phyloP scores from a whole-genome alignment of 2,888 invertebrate species.

The Dicranocentrus wangi region DNA sequence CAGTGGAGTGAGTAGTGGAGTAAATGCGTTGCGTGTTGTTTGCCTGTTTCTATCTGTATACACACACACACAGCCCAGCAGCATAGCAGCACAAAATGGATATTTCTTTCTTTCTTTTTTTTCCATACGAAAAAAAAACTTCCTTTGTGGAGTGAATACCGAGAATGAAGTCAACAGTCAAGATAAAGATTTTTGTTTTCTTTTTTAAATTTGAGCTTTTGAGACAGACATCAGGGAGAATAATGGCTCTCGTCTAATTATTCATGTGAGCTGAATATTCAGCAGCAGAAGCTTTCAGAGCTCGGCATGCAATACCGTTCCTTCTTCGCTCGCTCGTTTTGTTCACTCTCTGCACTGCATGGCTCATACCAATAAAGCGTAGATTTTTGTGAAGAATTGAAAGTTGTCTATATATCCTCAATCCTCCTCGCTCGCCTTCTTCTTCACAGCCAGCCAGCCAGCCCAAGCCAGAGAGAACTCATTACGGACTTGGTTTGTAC shows the following conservation, averaged over 20 bases:
- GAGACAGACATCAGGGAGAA: constrained; percentile 33
- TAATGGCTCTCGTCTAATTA: constrained; percentile 65
- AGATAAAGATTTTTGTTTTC: constrained; percentile 44
- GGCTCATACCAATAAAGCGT: too few species aligned
- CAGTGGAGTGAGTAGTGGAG: too few species aligned
- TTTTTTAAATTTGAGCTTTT: constrained; percentile 19
- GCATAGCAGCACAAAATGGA: too few species aligned
- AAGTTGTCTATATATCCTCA: background rate
- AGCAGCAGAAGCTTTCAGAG: constrained; percentile 29
- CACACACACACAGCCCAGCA: too few species aligned
- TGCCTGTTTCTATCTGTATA: too few species aligned
- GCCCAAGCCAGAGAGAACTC: constrained; percentile 15
- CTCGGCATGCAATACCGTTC: background rate
- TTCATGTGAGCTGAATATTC: constrained; percentile 69
- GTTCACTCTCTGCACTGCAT: too few species aligned
- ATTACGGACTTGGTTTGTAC: background rate
- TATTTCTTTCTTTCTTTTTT: too few species aligned
- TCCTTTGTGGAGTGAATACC: background rate
- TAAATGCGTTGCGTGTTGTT: too few species aligned
- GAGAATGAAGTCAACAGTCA: constrained; percentile 30
- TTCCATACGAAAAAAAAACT: background rate
- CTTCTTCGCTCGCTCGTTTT: background rate
- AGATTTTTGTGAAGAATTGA: too few species aligned
- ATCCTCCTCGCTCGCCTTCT: too few species aligned
- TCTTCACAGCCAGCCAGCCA: too few species aligned